Evolutionary conservation across 2,113 vertebrate genomes (phyloP).

Genomic region (Microcebus murinus): DNA sequence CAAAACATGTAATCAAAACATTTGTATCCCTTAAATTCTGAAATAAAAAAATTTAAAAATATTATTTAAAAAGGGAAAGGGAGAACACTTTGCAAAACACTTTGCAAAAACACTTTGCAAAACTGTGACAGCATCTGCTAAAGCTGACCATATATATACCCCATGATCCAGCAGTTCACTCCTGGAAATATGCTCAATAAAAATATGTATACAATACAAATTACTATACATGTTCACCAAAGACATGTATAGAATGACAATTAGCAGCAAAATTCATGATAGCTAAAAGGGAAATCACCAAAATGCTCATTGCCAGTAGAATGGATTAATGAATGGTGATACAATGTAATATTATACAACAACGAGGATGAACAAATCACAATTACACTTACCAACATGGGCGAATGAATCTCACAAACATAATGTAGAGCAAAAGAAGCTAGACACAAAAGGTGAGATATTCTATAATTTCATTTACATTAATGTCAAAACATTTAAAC

Average conservation of each 20-base stretch:
- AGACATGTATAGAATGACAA: not conserved
- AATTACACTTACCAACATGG: not conserved
- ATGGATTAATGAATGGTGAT: not conserved
- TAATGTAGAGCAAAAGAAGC: not conserved
- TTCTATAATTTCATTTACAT: not conserved
- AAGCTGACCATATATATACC: not conserved
- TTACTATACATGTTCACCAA: not conserved
- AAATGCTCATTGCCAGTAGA: not conserved
- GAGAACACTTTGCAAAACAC: not conserved
- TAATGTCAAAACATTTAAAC: constrained; percentile 5
- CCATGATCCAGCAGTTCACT: not conserved
- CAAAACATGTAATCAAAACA: no score
- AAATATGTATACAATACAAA: not conserved
- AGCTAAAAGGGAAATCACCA: not conserved
- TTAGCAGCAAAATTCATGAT: not conserved
- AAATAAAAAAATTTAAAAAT: no score
- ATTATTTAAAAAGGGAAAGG: not conserved
- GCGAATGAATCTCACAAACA: not conserved
- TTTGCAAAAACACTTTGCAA: not conserved
- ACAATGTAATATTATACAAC: not conserved
- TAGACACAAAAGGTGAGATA: not conserved
- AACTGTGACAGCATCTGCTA: not conserved
- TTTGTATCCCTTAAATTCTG: no score
- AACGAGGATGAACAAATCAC: not conserved
- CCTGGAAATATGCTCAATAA: not conserved